Evolutionary conservation across 2,888 invertebrate genomes (phyloP).

Genomic region (Chelonus formosanus): DNA sequence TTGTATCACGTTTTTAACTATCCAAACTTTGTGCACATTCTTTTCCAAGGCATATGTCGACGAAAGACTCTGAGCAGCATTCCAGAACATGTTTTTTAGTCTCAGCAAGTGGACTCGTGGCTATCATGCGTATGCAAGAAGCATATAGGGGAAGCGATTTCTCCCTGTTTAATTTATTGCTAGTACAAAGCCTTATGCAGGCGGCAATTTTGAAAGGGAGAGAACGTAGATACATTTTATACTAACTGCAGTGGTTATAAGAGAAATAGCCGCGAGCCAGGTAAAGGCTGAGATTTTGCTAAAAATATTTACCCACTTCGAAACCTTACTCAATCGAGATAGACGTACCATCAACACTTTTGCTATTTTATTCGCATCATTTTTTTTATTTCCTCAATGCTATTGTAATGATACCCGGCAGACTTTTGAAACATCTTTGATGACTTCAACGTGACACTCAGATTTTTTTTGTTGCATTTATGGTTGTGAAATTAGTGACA

Average conservation of each 20-base stretch:
- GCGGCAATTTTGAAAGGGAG: slow-evolving; percentile 48
- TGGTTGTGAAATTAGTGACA: no score
- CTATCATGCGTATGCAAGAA: slow-evolving; percentile 48
- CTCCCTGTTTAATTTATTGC: slow-evolving; percentile 46
- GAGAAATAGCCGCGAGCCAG: slow-evolving; percentile 31
- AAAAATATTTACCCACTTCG: slow-evolving; percentile 29
- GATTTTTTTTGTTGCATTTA: no score
- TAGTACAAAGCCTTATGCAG: slow-evolving; percentile 43
- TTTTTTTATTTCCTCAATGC: no score
- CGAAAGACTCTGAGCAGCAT: slow-evolving; percentile 37
- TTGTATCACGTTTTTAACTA: slow-evolving; percentile 23
- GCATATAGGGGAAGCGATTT: slow-evolving; percentile 38
- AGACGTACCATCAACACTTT: background rate
- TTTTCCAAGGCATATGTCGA: slow-evolving; percentile 23
- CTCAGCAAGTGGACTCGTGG: slow-evolving; percentile 26
- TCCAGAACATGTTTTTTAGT: slow-evolving; percentile 44
- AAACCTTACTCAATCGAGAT: slow-evolving; percentile 3
- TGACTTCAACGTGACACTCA: no score
- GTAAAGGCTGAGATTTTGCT: slow-evolving; percentile 36
- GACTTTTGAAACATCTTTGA: no score
- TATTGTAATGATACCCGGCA: no score
- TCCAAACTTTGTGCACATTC: slow-evolving; percentile 19
- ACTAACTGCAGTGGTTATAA: slow-evolving; percentile 35
- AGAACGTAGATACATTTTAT: slow-evolving; percentile 29
- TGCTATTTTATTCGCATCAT: background rate